phyloP scores from a whole-genome alignment of 2,113 vertebrate genomes.

The Ceyx melanurus region DNA sequence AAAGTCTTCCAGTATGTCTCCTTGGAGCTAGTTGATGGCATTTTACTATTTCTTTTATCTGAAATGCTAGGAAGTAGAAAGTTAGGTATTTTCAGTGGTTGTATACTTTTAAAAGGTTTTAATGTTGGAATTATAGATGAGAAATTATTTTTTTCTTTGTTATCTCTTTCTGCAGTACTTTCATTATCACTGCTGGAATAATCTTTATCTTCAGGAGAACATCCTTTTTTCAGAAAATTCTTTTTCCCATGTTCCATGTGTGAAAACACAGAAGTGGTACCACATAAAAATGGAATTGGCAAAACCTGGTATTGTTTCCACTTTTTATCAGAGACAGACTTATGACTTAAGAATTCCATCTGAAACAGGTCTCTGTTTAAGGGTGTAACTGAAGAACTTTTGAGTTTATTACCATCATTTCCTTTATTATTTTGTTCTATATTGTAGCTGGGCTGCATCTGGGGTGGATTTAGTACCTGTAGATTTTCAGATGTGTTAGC shows the following conservation, averaged over 20 bases:
- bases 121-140: background rate
- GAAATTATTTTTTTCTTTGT: background rate
- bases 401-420: background rate
- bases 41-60: slow-evolving; percentile 1
- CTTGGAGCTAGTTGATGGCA: slow-evolving; percentile 5
- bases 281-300: slow-evolving; percentile 7
- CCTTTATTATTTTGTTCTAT: background rate
- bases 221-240: background rate
- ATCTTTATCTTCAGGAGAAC: background rate
- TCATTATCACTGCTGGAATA: background rate
- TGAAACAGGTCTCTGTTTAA: background rate
- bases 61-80: slow-evolving; percentile 12
- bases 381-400: background rate
- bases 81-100: slow-evolving; percentile 14
- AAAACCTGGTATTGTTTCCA: slow-evolving; percentile 10
- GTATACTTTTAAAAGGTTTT: slow-evolving; percentile 19
- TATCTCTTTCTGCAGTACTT: background rate
- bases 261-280: background rate
- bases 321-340: background rate
- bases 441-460: background rate
- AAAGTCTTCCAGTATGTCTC: background rate
- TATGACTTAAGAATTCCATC: background rate
- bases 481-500: background rate
- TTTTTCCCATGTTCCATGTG: background rate
- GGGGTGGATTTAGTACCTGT: background rate